Evolutionary conservation across 2,113 vertebrate genomes (phyloP), one percentile per base, ranked within the genome.

Genomic region (Scartelaos histophorus): DNA sequence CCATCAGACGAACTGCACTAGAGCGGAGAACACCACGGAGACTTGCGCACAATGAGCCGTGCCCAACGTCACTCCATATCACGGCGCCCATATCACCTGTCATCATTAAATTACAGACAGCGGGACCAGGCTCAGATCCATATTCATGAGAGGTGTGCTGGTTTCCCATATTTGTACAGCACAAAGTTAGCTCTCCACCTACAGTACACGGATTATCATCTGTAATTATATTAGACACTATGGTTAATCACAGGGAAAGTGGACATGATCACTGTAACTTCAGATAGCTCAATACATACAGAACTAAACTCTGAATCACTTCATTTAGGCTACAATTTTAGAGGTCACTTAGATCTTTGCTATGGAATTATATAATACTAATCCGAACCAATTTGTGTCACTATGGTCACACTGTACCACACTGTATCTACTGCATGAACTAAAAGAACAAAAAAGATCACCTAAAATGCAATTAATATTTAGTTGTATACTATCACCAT

Each of bases 51-150:
- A 73, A 66, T 21, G 68, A 76, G 83, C 73, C 0, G 24, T 7
- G 60, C 69, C 76, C 79, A 80, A 89, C 84, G 74, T 91, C 86
- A 74, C 78, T 49, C 73, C 64, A 77, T 79, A 72, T 85, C 82
- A 78, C 69, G 12, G 69, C 67, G 13, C 53, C 80, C 73, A 78
- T 81, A 88, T 91, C 88, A 82, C 77, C 85, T 90, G 89, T 88
- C 90, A 89, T 89, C 75, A 85, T 90, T 90, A 88, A 82, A 89
- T 93, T 89, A 87, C 88, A 80, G 60, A 0, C 51, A 71, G 75
- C 78, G 80, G 80, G 79, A 82, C 69, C 13, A n/a, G 19, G 1
- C 67, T 73, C 73, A 70, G 49, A 86, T 81, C 74, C 87, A 87
- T 87, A 86, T 87, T 87, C 82, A 87, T 86, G 85, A 85, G 88